Evolutionary conservation across 2,888 invertebrate species (phyloP), one percentile per base, ranked within the genome.

Genomic region (Drosophila parthenogenetica): DNA sequence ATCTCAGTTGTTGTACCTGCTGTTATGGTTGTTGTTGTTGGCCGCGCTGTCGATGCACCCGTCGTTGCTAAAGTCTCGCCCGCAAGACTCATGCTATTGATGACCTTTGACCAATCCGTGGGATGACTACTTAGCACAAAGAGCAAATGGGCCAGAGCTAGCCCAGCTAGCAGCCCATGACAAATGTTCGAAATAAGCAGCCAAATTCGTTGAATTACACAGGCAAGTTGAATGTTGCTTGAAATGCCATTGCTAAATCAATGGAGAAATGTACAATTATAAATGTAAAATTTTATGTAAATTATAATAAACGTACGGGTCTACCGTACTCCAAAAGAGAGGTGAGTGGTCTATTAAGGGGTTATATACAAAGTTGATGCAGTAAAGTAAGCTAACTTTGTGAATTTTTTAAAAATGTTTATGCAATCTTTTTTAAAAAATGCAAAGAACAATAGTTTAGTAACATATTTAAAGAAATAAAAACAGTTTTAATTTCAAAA

Each of bases 131-230:
- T 92, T 70, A 91, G 76, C 61, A 92, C 92, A 69, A 92, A 92
- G 49, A 92, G 86, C 55, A 92, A 81, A 87, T 92, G 92, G 42
- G 92, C 92, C 79, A 92, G 75, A 45, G 92, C 92, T 84, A 94
- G 84, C 51, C 94, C 94, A 65, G 93, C 94, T 67, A 94, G 90
- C 69, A 94, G 89, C 55, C 94, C 94, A 87, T 94, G 94, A 81
- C 94, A 94, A 50, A 94, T 92, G 57, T 93, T 93, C 40, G 94
- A 93, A 64, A 94, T 87, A 76, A 93, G 92, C 81, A 93, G 91
- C 93, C 94, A 94, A 84, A 92, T 91, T 89, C 93, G 93, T 91
- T 94, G 94, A 70, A 93, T 90, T 57, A 91, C 86, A 87, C 92
- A 92, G 67, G 92, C 92, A 71, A 92, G 77, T 83, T 92, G 91